These are phyloP conservation scores for Sternotherus odoratus DNA, from an alignment of 2,797 vertebrate genomes.

Conservation along the genomic window DNA sequence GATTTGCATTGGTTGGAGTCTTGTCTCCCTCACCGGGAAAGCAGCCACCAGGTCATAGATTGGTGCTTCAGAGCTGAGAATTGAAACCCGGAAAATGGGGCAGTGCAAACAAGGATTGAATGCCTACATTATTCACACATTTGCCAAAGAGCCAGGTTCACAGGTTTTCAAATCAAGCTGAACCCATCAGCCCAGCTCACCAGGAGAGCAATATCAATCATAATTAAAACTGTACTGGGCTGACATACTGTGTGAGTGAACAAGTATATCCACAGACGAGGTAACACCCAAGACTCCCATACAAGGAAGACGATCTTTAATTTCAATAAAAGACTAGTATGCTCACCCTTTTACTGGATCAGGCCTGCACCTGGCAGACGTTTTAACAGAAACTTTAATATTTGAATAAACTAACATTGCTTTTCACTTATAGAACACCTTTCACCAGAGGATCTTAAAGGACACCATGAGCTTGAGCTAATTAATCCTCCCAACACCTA, in stretches of 20 bases:
- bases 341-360: neutral
- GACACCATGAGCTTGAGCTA: conserved; percentile 17
- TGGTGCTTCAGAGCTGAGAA: conserved; percentile 41
- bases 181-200: neutral
- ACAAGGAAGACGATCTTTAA: neutral
- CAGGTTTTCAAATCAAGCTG: conserved; percentile 30
- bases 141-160: conserved; percentile 17
- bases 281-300: accelerated
- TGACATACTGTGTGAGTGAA: neutral
- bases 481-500: conserved; percentile 27
- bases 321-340: neutral
- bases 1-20: conserved; percentile 48
- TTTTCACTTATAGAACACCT: neutral
- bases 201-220: neutral
- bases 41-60: conserved; percentile 20
- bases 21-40: conserved; percentile 41
- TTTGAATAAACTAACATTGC: neutral
- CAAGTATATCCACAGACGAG: neutral
- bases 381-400: neutral
- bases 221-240: conserved; percentile 1
- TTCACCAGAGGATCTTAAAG: conserved; percentile 31
- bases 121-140: conserved; percentile 4
- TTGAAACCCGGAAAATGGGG: conserved; percentile 12
- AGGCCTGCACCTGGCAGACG: neutral
- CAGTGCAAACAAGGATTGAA: conserved; percentile 56